A percentile compares a stretch with the other conserved stretches of the same genome.
Conservation (phyloP, 2,888 invertebrate species). For the Autographa pulchrina region DNA sequence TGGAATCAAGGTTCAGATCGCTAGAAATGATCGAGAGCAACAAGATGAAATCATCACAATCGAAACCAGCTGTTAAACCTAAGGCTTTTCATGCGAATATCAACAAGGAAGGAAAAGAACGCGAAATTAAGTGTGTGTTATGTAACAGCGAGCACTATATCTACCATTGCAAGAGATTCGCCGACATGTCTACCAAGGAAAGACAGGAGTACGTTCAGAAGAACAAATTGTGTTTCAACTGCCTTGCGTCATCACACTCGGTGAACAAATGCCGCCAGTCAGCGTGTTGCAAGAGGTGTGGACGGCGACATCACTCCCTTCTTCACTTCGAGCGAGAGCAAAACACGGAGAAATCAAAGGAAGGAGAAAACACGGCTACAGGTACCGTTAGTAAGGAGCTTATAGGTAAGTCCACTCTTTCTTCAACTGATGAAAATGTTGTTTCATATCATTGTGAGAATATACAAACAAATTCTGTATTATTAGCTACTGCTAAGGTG, state of each 20-base stretch:
- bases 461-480: constrained; percentile 10
- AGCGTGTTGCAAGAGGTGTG: constrained; percentile 15
- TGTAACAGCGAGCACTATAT: constrained; percentile 13
- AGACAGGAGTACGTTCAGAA: constrained; percentile 11
- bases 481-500: constrained; percentile 16
- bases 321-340: constrained; percentile 14
- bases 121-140: constrained; percentile 10
- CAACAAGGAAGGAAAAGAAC: background rate
- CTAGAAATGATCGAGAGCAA: constrained; percentile 20
- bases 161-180: constrained; percentile 13
- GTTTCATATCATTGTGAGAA: constrained; percentile 10
- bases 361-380: background rate
- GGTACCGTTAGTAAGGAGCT: background rate
- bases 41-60: constrained; percentile 8
- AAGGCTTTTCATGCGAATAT: background rate
- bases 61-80: background rate
- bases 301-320: constrained; percentile 16
- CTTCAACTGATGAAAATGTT: background rate
- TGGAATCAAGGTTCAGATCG: constrained; percentile 19
- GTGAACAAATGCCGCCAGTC: constrained; percentile 19
- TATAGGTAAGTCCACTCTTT: background rate
- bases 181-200: background rate
- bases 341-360: constrained; percentile 5
- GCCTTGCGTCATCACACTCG: constrained; percentile 13
- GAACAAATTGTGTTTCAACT: constrained; percentile 24